These are phyloP conservation scores for Chirona hameri DNA, from an alignment of 2,888 invertebrate species.

Conservation along the genomic window DNA sequence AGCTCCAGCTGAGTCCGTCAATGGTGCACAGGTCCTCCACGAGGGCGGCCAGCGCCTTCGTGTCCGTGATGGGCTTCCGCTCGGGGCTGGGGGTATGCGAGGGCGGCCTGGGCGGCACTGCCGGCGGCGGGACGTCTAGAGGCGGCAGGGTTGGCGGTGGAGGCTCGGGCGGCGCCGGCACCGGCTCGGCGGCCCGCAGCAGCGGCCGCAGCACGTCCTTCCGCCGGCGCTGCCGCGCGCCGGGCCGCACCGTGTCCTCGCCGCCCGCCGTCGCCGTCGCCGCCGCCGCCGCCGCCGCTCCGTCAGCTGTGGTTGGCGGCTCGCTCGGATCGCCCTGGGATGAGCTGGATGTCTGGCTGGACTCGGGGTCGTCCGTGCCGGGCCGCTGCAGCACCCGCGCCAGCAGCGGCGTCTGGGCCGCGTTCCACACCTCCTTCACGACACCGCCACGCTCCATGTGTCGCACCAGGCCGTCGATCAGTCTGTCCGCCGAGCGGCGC, in stretches of 20 bases:
- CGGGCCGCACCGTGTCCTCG: background rate
- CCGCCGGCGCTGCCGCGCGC: background rate
- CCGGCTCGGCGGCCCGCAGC: background rate
- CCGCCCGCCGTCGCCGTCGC: background rate
- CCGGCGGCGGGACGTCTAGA: background rate
- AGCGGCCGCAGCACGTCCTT: conserved; percentile 25
- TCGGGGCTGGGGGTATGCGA: background rate
- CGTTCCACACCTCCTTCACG: background rate
- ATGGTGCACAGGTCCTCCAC: background rate
- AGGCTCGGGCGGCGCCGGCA: background rate
- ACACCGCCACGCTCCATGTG: background rate
- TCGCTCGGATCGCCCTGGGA: background rate
- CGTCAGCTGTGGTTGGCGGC: background rate
- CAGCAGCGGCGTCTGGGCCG: background rate
- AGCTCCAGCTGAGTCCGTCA: background rate
- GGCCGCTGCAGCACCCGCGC: background rate
- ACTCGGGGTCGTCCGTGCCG: background rate
- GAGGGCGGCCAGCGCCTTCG: background rate
- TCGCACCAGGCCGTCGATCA: background rate
- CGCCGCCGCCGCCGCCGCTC: background rate
- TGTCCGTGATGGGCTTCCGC: background rate
- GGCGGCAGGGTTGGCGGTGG: background rate
- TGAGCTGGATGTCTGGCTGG: background rate
- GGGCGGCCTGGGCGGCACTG: background rate
- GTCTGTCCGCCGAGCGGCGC: background rate